These are phyloP conservation scores for Mustela nigripes DNA, from an alignment of 2,113 vertebrate genomes.

Conservation along the genomic window DNA sequence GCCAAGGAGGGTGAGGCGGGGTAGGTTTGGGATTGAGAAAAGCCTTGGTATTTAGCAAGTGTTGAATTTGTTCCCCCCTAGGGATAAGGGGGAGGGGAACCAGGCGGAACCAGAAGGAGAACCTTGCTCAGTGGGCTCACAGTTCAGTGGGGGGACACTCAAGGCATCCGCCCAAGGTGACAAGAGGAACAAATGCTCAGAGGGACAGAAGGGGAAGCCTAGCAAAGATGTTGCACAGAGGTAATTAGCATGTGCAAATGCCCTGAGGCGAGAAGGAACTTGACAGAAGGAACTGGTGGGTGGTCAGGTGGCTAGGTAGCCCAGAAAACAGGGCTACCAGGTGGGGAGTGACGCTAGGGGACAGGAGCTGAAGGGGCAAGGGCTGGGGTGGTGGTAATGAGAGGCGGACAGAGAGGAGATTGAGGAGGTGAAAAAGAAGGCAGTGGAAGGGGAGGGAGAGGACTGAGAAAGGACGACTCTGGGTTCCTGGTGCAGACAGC, in stretches of 20 bases:
- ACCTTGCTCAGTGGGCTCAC: background rate
- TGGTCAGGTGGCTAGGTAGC: background rate
- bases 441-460: too few relatives aligned
- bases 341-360: background rate
- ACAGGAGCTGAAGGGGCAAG: too few relatives aligned
- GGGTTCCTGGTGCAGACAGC: too few relatives aligned
- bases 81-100: background rate
- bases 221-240: background rate
- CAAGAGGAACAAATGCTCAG: background rate
- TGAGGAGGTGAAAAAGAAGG: background rate
- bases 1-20: too few relatives aligned
- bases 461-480: background rate
- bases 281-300: too few relatives aligned
- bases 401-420: background rate
- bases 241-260: background rate
- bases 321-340: background rate
- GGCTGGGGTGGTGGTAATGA: too few relatives aligned
- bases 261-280: background rate
- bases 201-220: background rate
- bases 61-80: background rate
- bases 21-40: background rate
- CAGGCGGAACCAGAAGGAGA: background rate
- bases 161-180: background rate
- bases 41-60: background rate
- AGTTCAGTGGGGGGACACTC: background rate